Evolutionary conservation across 1,140 invertebrate genomes (phyloP).

Genomic region (Atta texana): DNA sequence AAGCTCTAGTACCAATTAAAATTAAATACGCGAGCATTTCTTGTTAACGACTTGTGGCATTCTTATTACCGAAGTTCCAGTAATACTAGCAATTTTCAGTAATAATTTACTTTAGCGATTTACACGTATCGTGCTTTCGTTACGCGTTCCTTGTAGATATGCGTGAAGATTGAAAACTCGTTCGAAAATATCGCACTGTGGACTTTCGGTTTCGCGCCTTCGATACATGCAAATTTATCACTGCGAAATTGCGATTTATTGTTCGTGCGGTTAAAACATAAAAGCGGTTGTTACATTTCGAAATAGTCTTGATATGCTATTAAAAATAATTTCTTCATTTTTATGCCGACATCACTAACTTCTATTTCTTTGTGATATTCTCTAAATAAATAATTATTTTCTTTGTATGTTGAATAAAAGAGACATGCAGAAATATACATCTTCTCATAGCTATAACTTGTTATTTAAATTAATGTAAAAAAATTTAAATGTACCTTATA

Average conservation of each 20-base stretch:
- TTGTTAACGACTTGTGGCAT: conserved; percentile 58
- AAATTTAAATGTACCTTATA: not conserved
- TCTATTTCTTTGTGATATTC: no score
- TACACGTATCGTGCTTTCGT: conserved; percentile 10
- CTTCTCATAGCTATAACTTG: no score
- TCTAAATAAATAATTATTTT: no score
- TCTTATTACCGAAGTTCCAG: conserved; percentile 60
- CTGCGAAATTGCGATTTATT: conserved; percentile 36
- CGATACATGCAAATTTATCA: conserved; percentile 1
- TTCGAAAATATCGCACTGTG: not conserved
- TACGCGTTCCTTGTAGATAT: not conserved
- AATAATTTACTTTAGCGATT: conserved; percentile 33
- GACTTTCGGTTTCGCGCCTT: conserved; percentile 12
- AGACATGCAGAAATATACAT: no score
- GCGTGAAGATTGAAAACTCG: conserved; percentile 15
- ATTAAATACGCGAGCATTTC: conserved; percentile 67
- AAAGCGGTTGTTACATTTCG: not conserved
- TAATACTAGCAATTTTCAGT: conserved; percentile 29
- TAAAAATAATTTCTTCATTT: not conserved
- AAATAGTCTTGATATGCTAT: not conserved
- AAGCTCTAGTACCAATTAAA: conserved; percentile 70
- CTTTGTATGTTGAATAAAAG: no score
- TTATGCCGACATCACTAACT: no score
- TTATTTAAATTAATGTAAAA: no score
- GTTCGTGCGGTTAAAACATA: not conserved